Conservation (phyloP, 2,113 vertebrate species). For the Girardinichthys multiradiatus region DNA sequence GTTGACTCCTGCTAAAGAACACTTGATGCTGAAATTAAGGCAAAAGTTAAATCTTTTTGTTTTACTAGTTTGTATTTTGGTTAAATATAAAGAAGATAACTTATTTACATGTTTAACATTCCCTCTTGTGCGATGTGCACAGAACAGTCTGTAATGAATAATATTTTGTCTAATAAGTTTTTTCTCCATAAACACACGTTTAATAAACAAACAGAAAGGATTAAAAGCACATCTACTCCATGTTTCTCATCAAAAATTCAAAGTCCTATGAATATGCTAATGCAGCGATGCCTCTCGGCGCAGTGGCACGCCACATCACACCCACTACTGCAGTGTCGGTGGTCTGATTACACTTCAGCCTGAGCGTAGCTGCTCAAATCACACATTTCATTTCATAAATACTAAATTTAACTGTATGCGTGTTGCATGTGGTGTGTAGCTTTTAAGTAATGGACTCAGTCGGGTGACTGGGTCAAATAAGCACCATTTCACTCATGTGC, state of each 20-base stretch:
- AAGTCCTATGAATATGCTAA: slow-evolving; percentile 40
- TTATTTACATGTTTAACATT: background rate
- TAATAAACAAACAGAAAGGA: slow-evolving; percentile 16
- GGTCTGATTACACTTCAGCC: slow-evolving; percentile 13
- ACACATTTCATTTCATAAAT: slow-evolving; percentile 12
- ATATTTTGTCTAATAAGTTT: slow-evolving; percentile 1
- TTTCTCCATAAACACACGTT: slow-evolving; percentile 3
- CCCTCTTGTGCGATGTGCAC: background rate
- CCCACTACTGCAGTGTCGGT: slow-evolving; percentile 13
- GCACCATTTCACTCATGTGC: slow-evolving; percentile 8
- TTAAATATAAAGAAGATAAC: no score
- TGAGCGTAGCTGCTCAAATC: slow-evolving; percentile 6
- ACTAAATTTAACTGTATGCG: background rate
- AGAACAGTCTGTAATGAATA: slow-evolving; percentile 3
- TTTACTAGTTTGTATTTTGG: no score
- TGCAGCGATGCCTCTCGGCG: background rate
- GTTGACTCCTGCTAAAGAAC: background rate
- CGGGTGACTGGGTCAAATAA: background rate
- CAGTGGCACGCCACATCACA: background rate
- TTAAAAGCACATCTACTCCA: slow-evolving; percentile 11
- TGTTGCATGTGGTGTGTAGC: slow-evolving; percentile 1
- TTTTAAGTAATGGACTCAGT: slow-evolving; percentile 9
- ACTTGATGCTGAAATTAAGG: background rate
- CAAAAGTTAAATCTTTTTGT: background rate
- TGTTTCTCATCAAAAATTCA: slow-evolving; percentile 32